Evolutionary conservation across 2,113 vertebrate genomes (phyloP), one percentile per base, ranked within the genome.

Genomic region (Clarias gariepinus): DNA sequence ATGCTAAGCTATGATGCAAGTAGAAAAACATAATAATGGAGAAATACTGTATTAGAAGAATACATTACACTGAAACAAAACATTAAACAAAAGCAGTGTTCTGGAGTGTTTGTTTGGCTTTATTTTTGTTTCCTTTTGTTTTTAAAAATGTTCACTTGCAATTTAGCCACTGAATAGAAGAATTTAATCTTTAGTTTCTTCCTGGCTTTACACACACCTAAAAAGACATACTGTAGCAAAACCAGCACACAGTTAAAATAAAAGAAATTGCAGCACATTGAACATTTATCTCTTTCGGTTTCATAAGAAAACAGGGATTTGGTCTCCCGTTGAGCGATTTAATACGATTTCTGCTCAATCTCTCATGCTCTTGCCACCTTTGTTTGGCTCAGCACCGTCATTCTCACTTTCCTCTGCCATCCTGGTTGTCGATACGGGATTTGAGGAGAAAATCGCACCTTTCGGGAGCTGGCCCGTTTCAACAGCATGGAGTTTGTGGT

Each of bases 381-480:
- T 61, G 53, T 83, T 55, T 85, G 68, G 55, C 79, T 86, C 66
- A 58, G 57, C n/a, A n/a, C 5, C 73, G 33, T 85, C 53, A 80
- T 86, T 79, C 61, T 76, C 82, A 80, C 81, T 82, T 71, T 30
- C 36, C 85, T 79, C 55, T 82, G 69, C 73, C 86, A 78, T 80
- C 84, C 47, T 41, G 74, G 68, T 82, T 84, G 89, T 84, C 81
- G 83, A 87, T 78, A 85, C 52, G 79, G 61, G 77, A 36, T 69
- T 58, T 78, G 83, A 66, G 73, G 53, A 77, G 86, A 86, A 83
- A 52, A 85, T 85, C 66, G 57, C 88, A 84, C 89, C 53, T 84
- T 81, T 30, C 1, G 0, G 63, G 23, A 71, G 73, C 71, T 30
- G 66, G 60, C 78, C 66, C 25, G 16, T 15, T 30, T 58, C 28